Percentiles rank a stretch among this genome's conserved stretches.
These are phyloP conservation scores for Plutomurus gul DNA, from an alignment of 1,140 invertebrate genomes.

Conservation along the genomic window DNA sequence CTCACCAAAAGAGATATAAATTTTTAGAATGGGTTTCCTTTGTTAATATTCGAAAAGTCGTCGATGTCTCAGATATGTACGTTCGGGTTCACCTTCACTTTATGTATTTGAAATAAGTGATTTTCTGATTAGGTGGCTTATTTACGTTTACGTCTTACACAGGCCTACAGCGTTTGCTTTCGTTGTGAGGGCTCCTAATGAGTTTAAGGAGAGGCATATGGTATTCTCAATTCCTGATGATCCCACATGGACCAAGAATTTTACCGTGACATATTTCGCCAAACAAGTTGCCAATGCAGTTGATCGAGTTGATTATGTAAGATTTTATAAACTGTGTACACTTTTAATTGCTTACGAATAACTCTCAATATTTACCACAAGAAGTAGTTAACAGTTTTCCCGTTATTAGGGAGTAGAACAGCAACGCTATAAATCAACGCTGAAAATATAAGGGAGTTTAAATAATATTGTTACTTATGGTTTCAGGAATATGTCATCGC, in stretches of 20 bases:
- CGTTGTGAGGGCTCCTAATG: constrained; percentile 78
- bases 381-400: too few relatives aligned
- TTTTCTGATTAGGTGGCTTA: not conserved
- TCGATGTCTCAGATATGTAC: constrained; percentile 85
- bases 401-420: too few relatives aligned
- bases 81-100: constrained; percentile 57
- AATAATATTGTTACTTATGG: not conserved
- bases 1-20: constrained; percentile 66
- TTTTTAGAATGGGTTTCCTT: constrained; percentile 87
- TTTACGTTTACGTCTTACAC: not conserved
- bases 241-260: constrained; percentile 26
- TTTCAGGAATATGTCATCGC: constrained; percentile 45
- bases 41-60: constrained; percentile 83
- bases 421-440: too few relatives aligned
- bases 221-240: constrained; percentile 72
- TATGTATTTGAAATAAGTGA: too few relatives aligned
- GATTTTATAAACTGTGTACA: not conserved
- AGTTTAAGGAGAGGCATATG: constrained; percentile 84
- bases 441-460: too few relatives aligned
- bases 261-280: constrained; percentile 38
- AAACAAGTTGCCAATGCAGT: constrained; percentile 45
- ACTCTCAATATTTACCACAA: not conserved
- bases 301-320: constrained; percentile 50
- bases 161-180: constrained; percentile 71
- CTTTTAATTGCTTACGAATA: not conserved